Conservation (phyloP, 1,140 invertebrate species). For the Psix sp. region DNA sequence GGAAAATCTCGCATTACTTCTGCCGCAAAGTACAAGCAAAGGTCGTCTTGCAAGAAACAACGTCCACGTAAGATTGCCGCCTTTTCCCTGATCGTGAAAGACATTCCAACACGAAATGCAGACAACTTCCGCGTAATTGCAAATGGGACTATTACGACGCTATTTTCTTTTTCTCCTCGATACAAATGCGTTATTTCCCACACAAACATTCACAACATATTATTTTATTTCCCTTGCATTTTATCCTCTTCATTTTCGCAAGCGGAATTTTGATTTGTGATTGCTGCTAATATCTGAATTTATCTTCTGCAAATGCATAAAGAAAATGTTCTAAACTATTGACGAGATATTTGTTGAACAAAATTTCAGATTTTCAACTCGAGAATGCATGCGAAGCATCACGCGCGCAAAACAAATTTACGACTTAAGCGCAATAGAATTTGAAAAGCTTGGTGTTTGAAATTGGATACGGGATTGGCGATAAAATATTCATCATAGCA, state of each 20-base stretch:
- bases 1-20: constrained; percentile 45
- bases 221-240: constrained; percentile 11
- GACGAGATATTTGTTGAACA: no score
- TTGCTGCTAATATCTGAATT: no score
- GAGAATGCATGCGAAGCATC: no score
- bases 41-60: constrained; percentile 28
- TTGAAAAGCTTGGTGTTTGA: not conserved
- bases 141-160: constrained; percentile 54
- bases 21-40: constrained; percentile 44
- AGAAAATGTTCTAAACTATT: no score
- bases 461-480: not conserved
- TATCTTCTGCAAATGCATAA: no score
- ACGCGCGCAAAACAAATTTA: no score
- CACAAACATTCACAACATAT: constrained; percentile 19
- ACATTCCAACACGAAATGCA: constrained; percentile 54
- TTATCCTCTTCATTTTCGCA: not conserved
- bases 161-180: constrained; percentile 30
- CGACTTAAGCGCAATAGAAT: no score
- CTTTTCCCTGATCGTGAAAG: constrained; percentile 44
- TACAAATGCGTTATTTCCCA: constrained; percentile 30
- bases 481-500: constrained; percentile 32
- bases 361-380: no score
- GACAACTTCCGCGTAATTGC: constrained; percentile 57
- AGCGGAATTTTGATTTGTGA: not conserved
- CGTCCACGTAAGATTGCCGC: constrained; percentile 50